A percentile compares a stretch with the other conserved stretches of the same genome.
Evolutionary conservation across 92 coral and sea anemone genomes (phyloP).

Genomic region (Phymanthus crucifer): DNA sequence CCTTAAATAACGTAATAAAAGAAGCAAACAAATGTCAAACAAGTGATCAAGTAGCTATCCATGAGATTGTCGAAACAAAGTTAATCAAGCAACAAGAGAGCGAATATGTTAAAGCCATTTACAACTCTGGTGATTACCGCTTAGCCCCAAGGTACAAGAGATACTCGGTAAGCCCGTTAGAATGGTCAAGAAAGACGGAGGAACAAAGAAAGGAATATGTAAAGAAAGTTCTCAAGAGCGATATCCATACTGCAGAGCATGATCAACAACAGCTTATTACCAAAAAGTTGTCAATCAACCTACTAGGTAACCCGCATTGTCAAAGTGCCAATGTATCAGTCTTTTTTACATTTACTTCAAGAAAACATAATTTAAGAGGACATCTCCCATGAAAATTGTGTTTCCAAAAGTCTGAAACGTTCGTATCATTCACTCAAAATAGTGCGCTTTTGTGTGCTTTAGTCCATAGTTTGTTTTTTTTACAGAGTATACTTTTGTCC

Average conservation of each 20-base stretch:
- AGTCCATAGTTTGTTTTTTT: too few relatives aligned
- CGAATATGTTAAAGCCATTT: conserved; percentile 55
- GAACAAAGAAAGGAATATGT: conserved; percentile 39
- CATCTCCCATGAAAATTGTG: too few relatives aligned
- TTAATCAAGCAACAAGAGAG: conserved; percentile 57
- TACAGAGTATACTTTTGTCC: too few relatives aligned
- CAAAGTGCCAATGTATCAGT: too few relatives aligned
- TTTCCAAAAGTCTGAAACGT: too few relatives aligned
- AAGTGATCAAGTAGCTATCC: conserved; percentile 40
- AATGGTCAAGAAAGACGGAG: conserved; percentile 55
- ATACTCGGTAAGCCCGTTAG: conserved; percentile 36
- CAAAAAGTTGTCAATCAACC: conserved; percentile 33
- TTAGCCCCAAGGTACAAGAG: conserved; percentile 28
- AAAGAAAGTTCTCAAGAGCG: neutral
- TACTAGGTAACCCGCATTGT: too few relatives aligned
- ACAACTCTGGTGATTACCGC: conserved; percentile 53
- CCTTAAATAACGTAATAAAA: conserved; percentile 51
- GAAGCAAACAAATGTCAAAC: conserved; percentile 48
- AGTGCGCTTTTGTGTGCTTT: too few relatives aligned
- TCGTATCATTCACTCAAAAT: too few relatives aligned
- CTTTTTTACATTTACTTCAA: too few relatives aligned
- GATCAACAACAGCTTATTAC: neutral
- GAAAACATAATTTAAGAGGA: too few relatives aligned
- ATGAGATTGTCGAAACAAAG: conserved; percentile 49
- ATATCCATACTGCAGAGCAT: neutral